Base-by-base conservation (phyloP, 2,797 vertebrate species). In the Liasis olivaceus region DNA sequence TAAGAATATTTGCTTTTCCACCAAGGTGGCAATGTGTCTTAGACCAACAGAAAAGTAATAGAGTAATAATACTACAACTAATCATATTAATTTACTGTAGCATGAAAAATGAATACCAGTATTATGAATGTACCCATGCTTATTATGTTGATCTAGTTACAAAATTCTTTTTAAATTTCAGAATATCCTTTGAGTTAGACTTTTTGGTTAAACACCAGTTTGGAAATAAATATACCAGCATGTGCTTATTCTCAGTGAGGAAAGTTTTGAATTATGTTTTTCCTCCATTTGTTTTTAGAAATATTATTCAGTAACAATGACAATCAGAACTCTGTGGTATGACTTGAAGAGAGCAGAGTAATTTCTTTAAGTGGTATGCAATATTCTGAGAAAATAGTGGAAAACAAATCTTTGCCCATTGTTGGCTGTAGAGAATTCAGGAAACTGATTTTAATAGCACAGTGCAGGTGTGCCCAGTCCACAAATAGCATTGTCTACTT, bases 181-280 rank as follows among this genome's bases (percentile, higher is more conserved):
- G 1, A 6, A 85, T 87, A 94, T 89, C 72, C 8, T 51, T 77
- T 92, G 87, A 84, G 72, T 4, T 92, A 51, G 85, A 89, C 51
- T 66, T 58, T 62, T 89, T 85, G 59, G 59, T 85, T 89, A 92
- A 59, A 84, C 87, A 91, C 64, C 36, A 89, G 47, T 89, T 89
- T 81, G 7, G 62, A 51, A 28, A 2, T 81, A 51, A 62, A 95
- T 87, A 87, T 81, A 92, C 85, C 5, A 26, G 51, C 5, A 69
- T 58, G 56, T 91, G 15, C 36, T 9, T 13, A 64, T 42, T 92
- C 5, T 88, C 86, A 12, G n/a, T 89, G 92, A 96, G 90, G 87
- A 97, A 97, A 95, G 89, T 94, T 95, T 90, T 89, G 91, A 93
- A 93, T 62, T 90, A 62, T 87, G 24, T 77, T 91, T 96, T 96